Conservation (phyloP, 2,797 vertebrate species). For the Petrocephalus schoutedeni region DNA sequence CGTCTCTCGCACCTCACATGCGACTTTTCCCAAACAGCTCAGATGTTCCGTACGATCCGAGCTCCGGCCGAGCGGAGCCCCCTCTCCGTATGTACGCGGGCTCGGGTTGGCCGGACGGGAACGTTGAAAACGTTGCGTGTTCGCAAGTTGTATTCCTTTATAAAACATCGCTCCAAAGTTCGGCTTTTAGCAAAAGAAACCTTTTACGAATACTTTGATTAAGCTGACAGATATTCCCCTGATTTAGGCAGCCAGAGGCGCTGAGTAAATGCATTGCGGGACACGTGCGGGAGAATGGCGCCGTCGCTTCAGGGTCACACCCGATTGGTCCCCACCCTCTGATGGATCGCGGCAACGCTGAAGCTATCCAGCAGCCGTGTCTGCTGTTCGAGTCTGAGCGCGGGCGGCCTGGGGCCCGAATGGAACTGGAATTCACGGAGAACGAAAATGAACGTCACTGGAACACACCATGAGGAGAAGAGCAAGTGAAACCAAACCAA, state of each 20-base stretch:
- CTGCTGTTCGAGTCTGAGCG: not conserved
- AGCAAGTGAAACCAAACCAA: not conserved
- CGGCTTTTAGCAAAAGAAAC: slow-evolving; percentile 39
- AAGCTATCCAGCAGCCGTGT: not conserved
- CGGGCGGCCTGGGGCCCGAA: not conserved
- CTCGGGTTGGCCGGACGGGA: slow-evolving; percentile 42
- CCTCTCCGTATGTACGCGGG: slow-evolving; percentile 7
- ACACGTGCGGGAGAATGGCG: not conserved
- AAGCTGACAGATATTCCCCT: slow-evolving; percentile 17
- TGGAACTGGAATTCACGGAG: slow-evolving; percentile 1
- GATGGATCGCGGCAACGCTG: not conserved
- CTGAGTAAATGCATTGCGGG: slow-evolving; percentile 28
- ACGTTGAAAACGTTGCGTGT: slow-evolving; percentile 57
- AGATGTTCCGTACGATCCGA: slow-evolving; percentile 50
- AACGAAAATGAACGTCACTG: not conserved
- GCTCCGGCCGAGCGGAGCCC: slow-evolving; percentile 48
- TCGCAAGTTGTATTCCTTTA: slow-evolving; percentile 46
- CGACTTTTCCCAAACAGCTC: slow-evolving; percentile 31
- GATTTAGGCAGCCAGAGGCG: slow-evolving; percentile 34
- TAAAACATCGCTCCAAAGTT: slow-evolving; percentile 34
- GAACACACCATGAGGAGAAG: not conserved
- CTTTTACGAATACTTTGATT: slow-evolving; percentile 34
- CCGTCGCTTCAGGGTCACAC: not conserved
- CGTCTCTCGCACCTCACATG: slow-evolving; percentile 29
- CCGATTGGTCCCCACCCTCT: not conserved